These are phyloP conservation scores for Corvus moneduloides DNA, from an alignment of 2,113 vertebrate species.

Conservation along the genomic window DNA sequence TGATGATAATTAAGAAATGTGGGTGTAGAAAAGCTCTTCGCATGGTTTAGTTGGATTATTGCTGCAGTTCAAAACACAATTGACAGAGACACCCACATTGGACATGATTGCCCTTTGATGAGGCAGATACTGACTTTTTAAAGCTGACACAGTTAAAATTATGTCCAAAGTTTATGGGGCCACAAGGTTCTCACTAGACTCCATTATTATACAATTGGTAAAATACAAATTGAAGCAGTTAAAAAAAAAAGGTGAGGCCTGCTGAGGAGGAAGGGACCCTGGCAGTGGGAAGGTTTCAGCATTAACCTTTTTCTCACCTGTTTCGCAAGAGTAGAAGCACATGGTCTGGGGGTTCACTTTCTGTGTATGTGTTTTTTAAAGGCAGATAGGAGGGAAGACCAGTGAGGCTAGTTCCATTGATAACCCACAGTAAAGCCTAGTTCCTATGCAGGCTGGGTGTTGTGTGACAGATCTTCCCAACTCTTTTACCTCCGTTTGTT, in stretches of 20 bases:
- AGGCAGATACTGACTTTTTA: constrained; percentile 77
- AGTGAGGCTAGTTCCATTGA: neutral
- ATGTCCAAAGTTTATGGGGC: constrained; percentile 72
- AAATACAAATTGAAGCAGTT: constrained; percentile 51
- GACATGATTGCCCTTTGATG: constrained; percentile 79
- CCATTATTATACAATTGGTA: constrained; percentile 71
- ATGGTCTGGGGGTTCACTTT: neutral
- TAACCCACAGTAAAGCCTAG: neutral
- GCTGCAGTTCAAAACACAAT: constrained; percentile 79
- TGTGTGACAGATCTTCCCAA: neutral
- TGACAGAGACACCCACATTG: constrained; percentile 77
- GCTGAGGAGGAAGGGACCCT: constrained; percentile 2
- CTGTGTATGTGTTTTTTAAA: neutral
- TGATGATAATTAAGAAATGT: constrained; percentile 84
- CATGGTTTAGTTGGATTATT: constrained; percentile 74
- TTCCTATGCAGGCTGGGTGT: neutral
- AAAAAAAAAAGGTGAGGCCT: neutral
- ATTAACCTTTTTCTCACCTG: neutral
- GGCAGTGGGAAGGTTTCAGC: neutral
- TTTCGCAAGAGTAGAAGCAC: neutral
- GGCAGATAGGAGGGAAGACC: neutral
- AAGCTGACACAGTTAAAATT: constrained; percentile 78
- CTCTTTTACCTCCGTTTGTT: neutral
- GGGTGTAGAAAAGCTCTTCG: constrained; percentile 76
- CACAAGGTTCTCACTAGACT: constrained; percentile 64